Evolutionary conservation across 2,888 invertebrate species (phyloP), one percentile per base, ranked within the genome.

Genomic region (Spilarctia lutea): DNA sequence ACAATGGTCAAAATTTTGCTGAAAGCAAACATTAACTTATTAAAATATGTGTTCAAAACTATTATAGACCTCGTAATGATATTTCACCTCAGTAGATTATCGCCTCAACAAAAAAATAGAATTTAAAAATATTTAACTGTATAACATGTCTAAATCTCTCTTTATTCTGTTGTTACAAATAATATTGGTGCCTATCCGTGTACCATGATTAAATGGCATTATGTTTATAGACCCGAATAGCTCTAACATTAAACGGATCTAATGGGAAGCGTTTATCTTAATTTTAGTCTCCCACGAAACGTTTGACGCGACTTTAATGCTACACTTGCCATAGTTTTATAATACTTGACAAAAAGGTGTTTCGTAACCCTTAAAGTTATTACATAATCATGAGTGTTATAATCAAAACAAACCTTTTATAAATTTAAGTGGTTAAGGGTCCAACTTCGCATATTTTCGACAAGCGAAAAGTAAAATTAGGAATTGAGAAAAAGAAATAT

Each of bases 241-340:
- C 90, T 92, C 88, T 86, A 90, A 88, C 90, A 92, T 94, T 94
- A 94, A 95, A 93, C 92, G 91, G 91, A 91, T 91, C 88, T 95
- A 94, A 96, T 94, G 89, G 92, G 89, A 87, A 91, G 88, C 94
- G 93, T 94, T 96, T 95, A 96, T 92, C 94, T 93, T 92, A 94
- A 95, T 94, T 91, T 90, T 81, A 89, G 92, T 91, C 89, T 89
- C 90, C 92, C 89, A 92, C 91, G 93, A 93, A 95, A 92, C 92
- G 92, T 93, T 95, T 94, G 92, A 92, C 93, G 93, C 92, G 87
- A 90, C 88, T 88, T 80, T 92, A 91, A 91, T 89, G 83, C 85
- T 82, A 76, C 73, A 80, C 77, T 83, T 80, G 83, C 73, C 79
- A 66, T 65, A 77, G 80, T 42, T 82, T 83, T 82, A 81, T 79